Base-by-base conservation (phyloP, 53 echinoderm and acorn worm genomes). In the Patiria pectinifera region DNA sequence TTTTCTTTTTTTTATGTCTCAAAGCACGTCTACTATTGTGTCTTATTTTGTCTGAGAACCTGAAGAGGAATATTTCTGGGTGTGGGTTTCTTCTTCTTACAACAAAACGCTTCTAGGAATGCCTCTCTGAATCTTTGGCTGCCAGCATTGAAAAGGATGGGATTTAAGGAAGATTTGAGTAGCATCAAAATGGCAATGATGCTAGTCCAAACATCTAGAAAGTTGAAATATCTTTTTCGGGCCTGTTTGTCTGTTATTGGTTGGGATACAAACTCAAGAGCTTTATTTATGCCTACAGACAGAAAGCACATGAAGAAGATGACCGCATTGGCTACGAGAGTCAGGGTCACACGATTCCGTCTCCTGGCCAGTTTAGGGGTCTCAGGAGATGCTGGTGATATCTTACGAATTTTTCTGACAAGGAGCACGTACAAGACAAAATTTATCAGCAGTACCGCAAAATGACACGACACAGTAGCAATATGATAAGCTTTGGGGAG, bases 91-190 rank as follows among this genome's bases (percentile, higher is more conserved):
- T 48, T 82, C 48, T 13, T 82, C 25, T 82, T 82, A 43, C 82
- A 82, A 49, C 82, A 82, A 18, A 82, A 48, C 25, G 82, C 82
- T 6, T 82, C 2, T 18, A 48, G 48, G 35, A 82, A 82, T 53
- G 82, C 82, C 19, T 19, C 4, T 18, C 82, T 82, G 82, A 23
- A 82, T 82, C 49, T 48, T 49, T 82, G 48, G 53, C 82, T 82
- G 53, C 82, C 82, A 48, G 21, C 82, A 3, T 82, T 82, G 53
- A 82, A 82, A 6, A 82, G 48, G 49, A 82, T 53, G 19, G 82
- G 82, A 53, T 82, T 82, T 0, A 82, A 48, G 53, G 82, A 48
- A 6, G 82, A 82, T 19, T 82, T 82, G n/a, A 82, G 11, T 49
- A 82, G 11, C 3, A 21, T 48, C 48, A 82, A 18, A 18, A 82